Base-by-base conservation (phyloP, 2,113 vertebrate genomes). In the Rhinolophus ferrumequinum region DNA sequence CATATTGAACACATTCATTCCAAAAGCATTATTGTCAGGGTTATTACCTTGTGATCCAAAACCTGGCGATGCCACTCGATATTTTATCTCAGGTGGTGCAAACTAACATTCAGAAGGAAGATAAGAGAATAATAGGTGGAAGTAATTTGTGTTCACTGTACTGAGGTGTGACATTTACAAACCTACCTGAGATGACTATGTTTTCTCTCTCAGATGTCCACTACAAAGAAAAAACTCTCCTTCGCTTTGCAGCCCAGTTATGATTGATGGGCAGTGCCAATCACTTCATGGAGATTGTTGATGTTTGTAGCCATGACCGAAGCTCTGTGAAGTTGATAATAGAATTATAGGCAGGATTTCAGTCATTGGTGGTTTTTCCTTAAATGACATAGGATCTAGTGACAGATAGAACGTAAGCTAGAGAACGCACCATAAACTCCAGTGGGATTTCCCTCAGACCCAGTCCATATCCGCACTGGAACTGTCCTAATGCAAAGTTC, bases 211-310 rank as follows among this genome's bases (percentile, higher is more conserved):
- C 91, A 93, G 93, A 95, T 72, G 79, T 84, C 47, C 84, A 28
- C 69, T 96, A 8, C 12, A 75, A 93, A 97, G 54, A 77, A 95
- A 97, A 81, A 5, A 13, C 81, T 96, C 80, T 67, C 35, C 60
- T 73, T 83, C 62, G 50, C 73, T 81, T 69, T 35, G 88, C 84
- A 82, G 88, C 77, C 76, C 50, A 89, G 86, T 83, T 92, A 92
- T 97, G 96, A 98, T 93, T 98, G 97, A 98, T 97, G 90, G 35
- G 11, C 0, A 2, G 47, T 97, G 95, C 56, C 98, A 95, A 52
- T 97, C 96, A 98, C 35, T 64, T 44, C 41, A 69, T 33, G 96
- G 92, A 73, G 64, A 92, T 95, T 96, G 92, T 69, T 0, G 0
- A 47, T 95, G 62, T 96, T 96, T 97, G 16, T 58, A 97, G 79